These are phyloP conservation scores for Cyanoliseus patagonus DNA, from an alignment of 2,113 vertebrate species.

Conservation along the genomic window DNA sequence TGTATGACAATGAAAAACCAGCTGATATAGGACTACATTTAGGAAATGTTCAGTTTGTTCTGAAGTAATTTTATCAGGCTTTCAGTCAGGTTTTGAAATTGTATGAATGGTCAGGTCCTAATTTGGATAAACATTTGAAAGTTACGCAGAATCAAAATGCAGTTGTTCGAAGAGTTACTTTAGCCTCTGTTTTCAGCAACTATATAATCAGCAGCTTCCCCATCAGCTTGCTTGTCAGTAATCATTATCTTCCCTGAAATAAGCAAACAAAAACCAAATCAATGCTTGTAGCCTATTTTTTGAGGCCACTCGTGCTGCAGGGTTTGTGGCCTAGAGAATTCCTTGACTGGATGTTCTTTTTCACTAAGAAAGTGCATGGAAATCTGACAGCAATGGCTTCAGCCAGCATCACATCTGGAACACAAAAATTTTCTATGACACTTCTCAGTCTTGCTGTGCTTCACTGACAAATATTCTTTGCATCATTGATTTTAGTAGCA, in stretches of 20 bases:
- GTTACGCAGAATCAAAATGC: background rate
- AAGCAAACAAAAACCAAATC: background rate
- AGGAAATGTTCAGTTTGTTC: background rate
- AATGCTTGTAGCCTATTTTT: background rate
- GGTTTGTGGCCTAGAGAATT: background rate
- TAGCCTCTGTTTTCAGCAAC: background rate
- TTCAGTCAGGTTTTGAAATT: background rate
- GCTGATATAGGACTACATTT: background rate
- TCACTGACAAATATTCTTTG: background rate
- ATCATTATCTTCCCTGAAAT: background rate
- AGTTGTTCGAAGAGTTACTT: background rate
- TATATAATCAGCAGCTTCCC: background rate
- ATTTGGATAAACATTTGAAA: background rate
- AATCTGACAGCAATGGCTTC: background rate
- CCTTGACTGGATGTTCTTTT: background rate
- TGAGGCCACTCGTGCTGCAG: background rate
- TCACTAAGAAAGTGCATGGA: background rate
- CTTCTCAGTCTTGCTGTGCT: background rate
- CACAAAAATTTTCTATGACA: background rate
- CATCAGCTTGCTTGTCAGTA: background rate
- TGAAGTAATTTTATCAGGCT: background rate
- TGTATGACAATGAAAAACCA: background rate
- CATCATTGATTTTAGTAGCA: background rate
- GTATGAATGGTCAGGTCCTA: background rate
- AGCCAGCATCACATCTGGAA: background rate